Percentiles rank a stretch among this genome's conserved stretches.
Conservation (phyloP, 2,888 invertebrate species). For the Heliconius hortense region DNA sequence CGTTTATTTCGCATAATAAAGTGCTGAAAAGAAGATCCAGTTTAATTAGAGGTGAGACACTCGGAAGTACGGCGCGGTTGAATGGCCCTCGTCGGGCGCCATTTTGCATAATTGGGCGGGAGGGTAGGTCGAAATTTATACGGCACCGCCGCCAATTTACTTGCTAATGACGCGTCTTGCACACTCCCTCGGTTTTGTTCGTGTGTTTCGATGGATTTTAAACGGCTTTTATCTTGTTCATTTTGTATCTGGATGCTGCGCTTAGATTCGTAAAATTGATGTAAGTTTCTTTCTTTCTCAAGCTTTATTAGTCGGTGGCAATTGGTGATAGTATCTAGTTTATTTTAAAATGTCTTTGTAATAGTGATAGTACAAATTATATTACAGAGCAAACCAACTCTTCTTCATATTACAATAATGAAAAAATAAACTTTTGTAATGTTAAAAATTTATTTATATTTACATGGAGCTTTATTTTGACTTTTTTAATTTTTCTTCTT, state of each 20-base stretch:
- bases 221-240: constrained; percentile 38
- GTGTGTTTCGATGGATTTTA: constrained; percentile 39
- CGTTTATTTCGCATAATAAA: constrained; percentile 79
- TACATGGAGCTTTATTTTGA: not conserved
- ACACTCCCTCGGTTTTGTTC: constrained; percentile 62
- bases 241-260: constrained; percentile 35
- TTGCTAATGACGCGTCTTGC: constrained; percentile 79
- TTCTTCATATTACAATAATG: not conserved
- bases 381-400: not conserved
- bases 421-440: not conserved
- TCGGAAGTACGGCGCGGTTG: constrained; percentile 73
- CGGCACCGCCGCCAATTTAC: constrained; percentile 78
- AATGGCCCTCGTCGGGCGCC: constrained; percentile 78
- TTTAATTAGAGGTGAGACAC: constrained; percentile 81
- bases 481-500: not conserved
- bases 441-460: no score
- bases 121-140: constrained; percentile 80
- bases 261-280: constrained; percentile 32
- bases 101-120: constrained; percentile 82
- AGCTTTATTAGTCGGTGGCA: not conserved
- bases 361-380: not conserved
- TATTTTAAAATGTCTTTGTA: not conserved
- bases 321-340: not conserved
- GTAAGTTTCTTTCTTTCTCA: not conserved
- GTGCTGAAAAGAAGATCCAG: constrained; percentile 78